These are phyloP conservation scores for Eudyptes chrysolophus DNA, from an alignment of 2,113 vertebrate genomes.

Conservation along the genomic window DNA sequence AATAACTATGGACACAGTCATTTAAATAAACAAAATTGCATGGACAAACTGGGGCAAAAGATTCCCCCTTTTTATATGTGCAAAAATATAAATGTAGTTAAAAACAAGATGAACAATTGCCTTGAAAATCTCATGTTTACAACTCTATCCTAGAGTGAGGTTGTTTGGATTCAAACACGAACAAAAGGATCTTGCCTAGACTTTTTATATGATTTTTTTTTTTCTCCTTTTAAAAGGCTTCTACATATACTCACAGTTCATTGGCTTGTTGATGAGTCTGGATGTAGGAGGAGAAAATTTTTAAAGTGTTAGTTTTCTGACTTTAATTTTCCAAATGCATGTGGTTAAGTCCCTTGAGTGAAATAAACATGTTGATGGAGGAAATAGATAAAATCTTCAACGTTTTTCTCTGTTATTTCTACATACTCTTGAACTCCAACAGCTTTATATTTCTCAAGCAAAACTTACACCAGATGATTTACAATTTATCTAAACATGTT, in stretches of 20 bases:
- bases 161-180: background rate
- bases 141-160: background rate
- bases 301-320: slow-evolving; percentile 11
- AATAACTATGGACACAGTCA: background rate
- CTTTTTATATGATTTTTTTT: background rate
- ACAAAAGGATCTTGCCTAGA: background rate
- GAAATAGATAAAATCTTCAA: slow-evolving; percentile 28
- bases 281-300: slow-evolving; percentile 13
- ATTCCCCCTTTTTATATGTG: background rate
- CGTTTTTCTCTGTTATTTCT: background rate
- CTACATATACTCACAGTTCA: background rate
- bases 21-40: background rate
- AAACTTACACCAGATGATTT: slow-evolving; percentile 33
- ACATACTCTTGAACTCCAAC: background rate
- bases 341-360: slow-evolving; percentile 7
- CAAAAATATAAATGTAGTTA: background rate
- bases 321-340: slow-evolving; percentile 37
- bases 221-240: background rate
- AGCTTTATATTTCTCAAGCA: background rate
- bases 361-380: slow-evolving; percentile 16
- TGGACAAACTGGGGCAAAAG: background rate
- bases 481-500: slow-evolving; percentile 11
- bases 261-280: background rate
- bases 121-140: background rate
- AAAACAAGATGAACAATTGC: background rate